phyloP scores from a whole-genome alignment of 2,888 invertebrate genomes.

The Agriopis marginaria region DNA sequence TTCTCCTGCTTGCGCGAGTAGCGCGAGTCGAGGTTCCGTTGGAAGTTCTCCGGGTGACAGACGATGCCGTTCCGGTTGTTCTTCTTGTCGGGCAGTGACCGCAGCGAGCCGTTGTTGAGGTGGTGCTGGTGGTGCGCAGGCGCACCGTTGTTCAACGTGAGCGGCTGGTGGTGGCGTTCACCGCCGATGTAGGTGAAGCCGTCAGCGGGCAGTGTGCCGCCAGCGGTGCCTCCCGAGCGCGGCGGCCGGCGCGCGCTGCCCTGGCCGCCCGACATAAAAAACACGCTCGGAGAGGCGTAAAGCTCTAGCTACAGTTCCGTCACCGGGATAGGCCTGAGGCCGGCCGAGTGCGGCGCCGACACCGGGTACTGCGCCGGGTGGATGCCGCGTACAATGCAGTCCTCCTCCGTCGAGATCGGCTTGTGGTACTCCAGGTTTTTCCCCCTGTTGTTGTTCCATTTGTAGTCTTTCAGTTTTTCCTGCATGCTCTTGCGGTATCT shows the following conservation, averaged over 20 bases:
- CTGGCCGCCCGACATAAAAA: constrained; percentile 89
- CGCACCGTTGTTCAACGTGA: constrained; percentile 83
- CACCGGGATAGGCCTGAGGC: constrained; percentile 91
- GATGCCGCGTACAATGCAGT: constrained; percentile 91
- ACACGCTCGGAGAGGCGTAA: constrained; percentile 95
- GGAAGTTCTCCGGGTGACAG: constrained; percentile 82
- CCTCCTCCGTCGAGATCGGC: constrained; percentile 94
- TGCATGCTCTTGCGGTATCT: constrained; percentile 93
- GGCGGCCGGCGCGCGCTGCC: constrained; percentile 81
- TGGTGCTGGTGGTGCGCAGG: constrained; percentile 79
- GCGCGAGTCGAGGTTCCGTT: constrained; percentile 81
- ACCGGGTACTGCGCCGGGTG: constrained; percentile 84
- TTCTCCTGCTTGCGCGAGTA: constrained; percentile 84
- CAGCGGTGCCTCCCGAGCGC: constrained; percentile 84
- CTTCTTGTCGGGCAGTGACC: constrained; percentile 81
- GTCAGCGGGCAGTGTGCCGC: constrained; percentile 89
- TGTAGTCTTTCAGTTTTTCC: constrained; percentile 93
- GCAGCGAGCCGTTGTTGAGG: constrained; percentile 83
- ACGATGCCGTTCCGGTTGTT: constrained; percentile 78
- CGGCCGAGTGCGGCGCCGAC: constrained; percentile 82
- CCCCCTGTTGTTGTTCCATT: constrained; percentile 92
- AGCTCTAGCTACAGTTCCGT: constrained; percentile 98
- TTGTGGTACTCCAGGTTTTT: constrained; percentile 96
- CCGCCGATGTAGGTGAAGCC: constrained; percentile 92
- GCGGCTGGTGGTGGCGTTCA: constrained; percentile 85